phyloP scores from a whole-genome alignment of 2,797 vertebrate genomes.

The Bradypodion pumilum region DNA sequence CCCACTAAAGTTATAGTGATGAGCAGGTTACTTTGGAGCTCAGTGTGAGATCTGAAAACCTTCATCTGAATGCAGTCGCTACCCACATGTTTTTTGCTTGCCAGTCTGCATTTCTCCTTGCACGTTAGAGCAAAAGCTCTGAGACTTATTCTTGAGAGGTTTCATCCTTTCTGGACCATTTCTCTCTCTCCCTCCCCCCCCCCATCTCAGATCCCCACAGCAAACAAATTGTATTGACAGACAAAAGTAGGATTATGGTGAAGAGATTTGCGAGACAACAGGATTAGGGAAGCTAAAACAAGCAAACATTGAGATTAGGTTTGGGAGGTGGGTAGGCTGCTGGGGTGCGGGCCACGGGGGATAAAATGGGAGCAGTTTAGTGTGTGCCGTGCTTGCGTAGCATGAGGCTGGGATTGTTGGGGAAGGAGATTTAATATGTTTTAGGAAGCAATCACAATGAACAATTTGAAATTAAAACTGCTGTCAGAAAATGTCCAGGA shows the following conservation, averaged over 20 bases:
- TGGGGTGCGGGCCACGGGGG: neutral
- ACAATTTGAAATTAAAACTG: slow-evolving; percentile 29
- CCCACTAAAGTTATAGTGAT: neutral
- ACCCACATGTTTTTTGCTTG: neutral
- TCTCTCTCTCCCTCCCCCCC: slow-evolving; percentile 58
- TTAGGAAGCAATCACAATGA: slow-evolving; percentile 32
- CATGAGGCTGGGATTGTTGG: neutral
- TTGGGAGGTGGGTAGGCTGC: slow-evolving; percentile 39
- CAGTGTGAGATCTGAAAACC: neutral
- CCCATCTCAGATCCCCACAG: slow-evolving; percentile 45
- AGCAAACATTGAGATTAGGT: slow-evolving; percentile 67
- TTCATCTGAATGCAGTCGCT: neutral
- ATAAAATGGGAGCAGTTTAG: neutral
- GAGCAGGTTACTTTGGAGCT: neutral
- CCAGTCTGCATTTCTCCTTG: neutral
- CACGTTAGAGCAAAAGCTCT: slow-evolving; percentile 10
- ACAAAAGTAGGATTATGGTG: slow-evolving; percentile 70
- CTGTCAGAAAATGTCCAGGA: slow-evolving; percentile 16
- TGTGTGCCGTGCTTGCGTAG: neutral
- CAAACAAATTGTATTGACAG: slow-evolving; percentile 71
- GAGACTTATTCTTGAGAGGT: slow-evolving; percentile 23
- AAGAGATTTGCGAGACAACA: slow-evolving; percentile 71
- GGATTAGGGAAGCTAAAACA: slow-evolving; percentile 69
- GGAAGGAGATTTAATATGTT: slow-evolving; percentile 46
- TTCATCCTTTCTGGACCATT: slow-evolving; percentile 36